Evolutionary conservation across 2,113 vertebrate genomes (phyloP).

Genomic region (Pseudorectes ferrugineus): DNA sequence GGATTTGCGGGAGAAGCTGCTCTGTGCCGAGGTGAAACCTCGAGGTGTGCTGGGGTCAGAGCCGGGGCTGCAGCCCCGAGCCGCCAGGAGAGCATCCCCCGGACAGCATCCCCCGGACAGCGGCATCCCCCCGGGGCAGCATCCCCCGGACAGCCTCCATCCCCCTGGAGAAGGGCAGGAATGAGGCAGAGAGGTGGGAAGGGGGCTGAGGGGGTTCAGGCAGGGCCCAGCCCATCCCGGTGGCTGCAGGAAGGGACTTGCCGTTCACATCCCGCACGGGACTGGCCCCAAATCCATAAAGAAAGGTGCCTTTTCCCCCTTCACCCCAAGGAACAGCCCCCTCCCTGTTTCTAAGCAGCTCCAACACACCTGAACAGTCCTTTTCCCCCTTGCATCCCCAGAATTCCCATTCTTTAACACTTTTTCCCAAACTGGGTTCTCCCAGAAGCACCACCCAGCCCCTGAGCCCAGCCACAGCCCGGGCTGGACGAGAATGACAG

Average conservation of each 20-base stretch:
- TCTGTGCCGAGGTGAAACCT: not conserved
- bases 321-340: not conserved
- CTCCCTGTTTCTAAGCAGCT: not conserved
- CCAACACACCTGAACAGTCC: not conserved
- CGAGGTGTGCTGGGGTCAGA: not conserved
- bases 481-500: not conserved
- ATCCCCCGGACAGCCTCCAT: too few species aligned
- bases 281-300: not conserved
- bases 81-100: not conserved
- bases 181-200: accelerated
- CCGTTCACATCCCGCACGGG: not conserved
- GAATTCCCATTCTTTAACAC: accelerated
- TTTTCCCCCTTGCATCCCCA: not conserved
- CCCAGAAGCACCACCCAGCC: not conserved
- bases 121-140: too few species aligned
- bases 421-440: not conserved
- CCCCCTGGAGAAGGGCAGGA: not conserved
- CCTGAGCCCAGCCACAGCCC: not conserved
- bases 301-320: not conserved
- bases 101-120: too few species aligned
- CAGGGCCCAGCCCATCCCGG: not conserved
- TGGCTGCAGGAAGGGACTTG: not conserved
- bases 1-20: not conserved
- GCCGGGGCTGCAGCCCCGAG: not conserved
- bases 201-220: not conserved